phyloP scores from a whole-genome alignment of 2,888 invertebrate species.

The Apamea epomidion region DNA sequence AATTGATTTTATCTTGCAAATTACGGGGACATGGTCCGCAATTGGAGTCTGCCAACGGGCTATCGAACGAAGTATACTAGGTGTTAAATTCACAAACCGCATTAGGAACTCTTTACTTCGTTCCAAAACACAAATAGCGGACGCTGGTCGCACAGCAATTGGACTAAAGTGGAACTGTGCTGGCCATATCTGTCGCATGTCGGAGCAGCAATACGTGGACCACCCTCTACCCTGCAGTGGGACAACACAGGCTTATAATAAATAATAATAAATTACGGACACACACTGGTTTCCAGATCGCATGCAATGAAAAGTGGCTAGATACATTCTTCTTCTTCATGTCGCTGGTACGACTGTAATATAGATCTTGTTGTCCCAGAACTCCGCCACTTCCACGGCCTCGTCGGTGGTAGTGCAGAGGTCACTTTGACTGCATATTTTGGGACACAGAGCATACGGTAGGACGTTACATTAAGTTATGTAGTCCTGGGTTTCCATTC shows the following conservation, averaged over 20 bases:
- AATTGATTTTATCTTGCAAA: slow-evolving; percentile 4
- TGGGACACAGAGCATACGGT: too few relatives aligned
- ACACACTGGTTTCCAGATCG: not conserved
- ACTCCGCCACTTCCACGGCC: too few relatives aligned
- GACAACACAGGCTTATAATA: not conserved
- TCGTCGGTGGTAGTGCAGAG: too few relatives aligned
- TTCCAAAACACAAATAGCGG: not conserved
- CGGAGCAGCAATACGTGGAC: not conserved
- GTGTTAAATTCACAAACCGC: not conserved
- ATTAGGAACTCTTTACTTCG: not conserved
- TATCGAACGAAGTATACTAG: not conserved
- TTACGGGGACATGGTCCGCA: not conserved
- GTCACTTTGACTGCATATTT: too few relatives aligned
- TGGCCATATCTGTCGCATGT: not conserved
- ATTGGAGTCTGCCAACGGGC: not conserved
- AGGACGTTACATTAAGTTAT: not conserved
- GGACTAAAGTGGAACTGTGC: not conserved
- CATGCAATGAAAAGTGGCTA: not conserved
- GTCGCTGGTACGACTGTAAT: too few relatives aligned
- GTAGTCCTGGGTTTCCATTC: not conserved
- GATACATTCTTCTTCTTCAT: too few relatives aligned
- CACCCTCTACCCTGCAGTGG: not conserved
- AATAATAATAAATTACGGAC: not conserved
- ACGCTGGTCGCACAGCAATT: not conserved
- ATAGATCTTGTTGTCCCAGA: too few relatives aligned